Percentiles rank a stretch among this genome's conserved stretches.
Conservation (phyloP, 1,140 invertebrate genomes). For the Agrypnia vestita region DNA sequence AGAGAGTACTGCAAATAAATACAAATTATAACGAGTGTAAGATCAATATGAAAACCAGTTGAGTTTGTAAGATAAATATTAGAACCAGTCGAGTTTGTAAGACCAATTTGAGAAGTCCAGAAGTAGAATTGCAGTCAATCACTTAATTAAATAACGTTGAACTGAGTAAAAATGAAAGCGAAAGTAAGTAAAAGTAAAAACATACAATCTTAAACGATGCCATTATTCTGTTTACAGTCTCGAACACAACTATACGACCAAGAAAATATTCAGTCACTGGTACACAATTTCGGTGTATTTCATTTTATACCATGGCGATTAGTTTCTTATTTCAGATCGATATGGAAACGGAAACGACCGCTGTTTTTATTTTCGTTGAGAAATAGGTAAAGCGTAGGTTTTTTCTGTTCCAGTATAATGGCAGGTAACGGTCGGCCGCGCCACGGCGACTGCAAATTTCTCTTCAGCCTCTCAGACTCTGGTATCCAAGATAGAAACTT, state of each 20-base stretch:
- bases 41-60: too few species aligned
- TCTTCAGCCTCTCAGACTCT: conserved; percentile 30
- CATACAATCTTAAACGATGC: conserved; percentile 57
- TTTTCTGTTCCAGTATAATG: not conserved
- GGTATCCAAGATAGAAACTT: not conserved
- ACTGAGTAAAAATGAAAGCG: too few species aligned
- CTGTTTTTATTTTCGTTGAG: conserved; percentile 33
- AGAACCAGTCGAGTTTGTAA: too few species aligned
- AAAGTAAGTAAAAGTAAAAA: not conserved
- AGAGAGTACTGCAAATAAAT: conserved; percentile 55
- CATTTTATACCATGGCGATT: conserved; percentile 53
- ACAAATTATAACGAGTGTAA: not conserved
- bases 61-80: too few species aligned
- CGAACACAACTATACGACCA: conserved; percentile 18
- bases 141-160: too few species aligned
- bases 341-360: conserved; percentile 55
- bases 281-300: conserved; percentile 44
- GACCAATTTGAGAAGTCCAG: too few species aligned
- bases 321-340: conserved; percentile 44
- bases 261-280: conserved; percentile 40
- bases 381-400: conserved; percentile 43
- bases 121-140: too few species aligned
- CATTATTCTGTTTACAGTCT: conserved; percentile 46
- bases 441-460: conserved; percentile 42
- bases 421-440: conserved; percentile 42